Percentiles rank a stretch among this genome's conserved stretches.
These are phyloP conservation scores for Lepidurus arcticus DNA, from an alignment of 1,140 invertebrate genomes.

Conservation along the genomic window DNA sequence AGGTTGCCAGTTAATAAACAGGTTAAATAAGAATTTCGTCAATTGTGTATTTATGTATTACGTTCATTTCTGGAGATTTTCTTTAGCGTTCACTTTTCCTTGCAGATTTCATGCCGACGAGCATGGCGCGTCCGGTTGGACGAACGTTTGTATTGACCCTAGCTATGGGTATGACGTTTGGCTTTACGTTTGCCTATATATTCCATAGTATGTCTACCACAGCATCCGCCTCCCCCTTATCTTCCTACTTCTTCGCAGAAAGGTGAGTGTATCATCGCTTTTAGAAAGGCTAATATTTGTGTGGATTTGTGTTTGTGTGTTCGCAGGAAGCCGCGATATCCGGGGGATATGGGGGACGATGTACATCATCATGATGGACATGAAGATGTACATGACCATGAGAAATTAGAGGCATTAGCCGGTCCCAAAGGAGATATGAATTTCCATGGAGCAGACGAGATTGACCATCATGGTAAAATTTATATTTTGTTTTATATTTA, in stretches of 20 bases:
- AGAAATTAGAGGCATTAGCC: conserved; percentile 25
- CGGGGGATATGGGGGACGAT: conserved; percentile 16
- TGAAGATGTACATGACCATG: conserved; percentile 31
- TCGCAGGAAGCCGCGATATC: conserved; percentile 2
- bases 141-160: conserved; percentile 28
- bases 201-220: conserved; percentile 26
- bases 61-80: not conserved
- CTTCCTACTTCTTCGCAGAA: not conserved
- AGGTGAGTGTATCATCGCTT: not conserved
- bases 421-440: conserved; percentile 28
- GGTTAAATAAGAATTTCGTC: not conserved
- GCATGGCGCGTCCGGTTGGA: conserved; percentile 20
- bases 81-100: not conserved
- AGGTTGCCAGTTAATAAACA: too few relatives aligned
- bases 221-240: not conserved
- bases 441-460: conserved; percentile 27
- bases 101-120: not conserved
- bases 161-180: conserved; percentile 32
- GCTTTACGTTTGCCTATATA: conserved; percentile 31
- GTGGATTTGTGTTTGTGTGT: not conserved
- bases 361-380: conserved; percentile 19
- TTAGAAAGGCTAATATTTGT: not conserved
- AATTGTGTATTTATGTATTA: not conserved
- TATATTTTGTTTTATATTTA: not conserved
- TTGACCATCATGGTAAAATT: conserved; percentile 30